These are phyloP conservation scores for Gouania willdenowi DNA, from an alignment of 2,797 vertebrate genomes.

Conservation along the genomic window DNA sequence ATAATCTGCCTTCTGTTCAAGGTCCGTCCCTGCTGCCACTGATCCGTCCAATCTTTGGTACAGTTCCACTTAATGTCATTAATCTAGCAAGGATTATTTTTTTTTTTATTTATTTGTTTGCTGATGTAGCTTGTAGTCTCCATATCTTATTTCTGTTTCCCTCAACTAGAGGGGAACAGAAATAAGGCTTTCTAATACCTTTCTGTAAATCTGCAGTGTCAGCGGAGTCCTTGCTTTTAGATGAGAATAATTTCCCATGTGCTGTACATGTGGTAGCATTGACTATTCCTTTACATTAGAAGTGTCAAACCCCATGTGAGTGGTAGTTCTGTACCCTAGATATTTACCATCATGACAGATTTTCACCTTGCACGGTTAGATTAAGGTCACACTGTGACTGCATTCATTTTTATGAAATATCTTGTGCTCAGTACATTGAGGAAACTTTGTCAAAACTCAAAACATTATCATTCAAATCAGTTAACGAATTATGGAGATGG, in stretches of 20 bases:
- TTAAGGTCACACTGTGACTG: too few species aligned
- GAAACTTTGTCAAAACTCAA: too few species aligned
- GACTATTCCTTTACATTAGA: constrained; percentile 25
- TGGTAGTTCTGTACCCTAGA: constrained; percentile 19
- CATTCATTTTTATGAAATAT: too few species aligned
- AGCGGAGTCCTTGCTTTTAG: constrained; percentile 17
- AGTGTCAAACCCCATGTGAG: constrained; percentile 24
- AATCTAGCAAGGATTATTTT: constrained; percentile 4
- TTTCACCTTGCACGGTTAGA: too few species aligned
- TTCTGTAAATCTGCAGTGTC: constrained; percentile 9
- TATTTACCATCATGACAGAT: too few species aligned
- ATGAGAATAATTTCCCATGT: neutral
- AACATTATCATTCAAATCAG: too few species aligned
- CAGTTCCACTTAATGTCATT: constrained; percentile 24
- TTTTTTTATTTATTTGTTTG: constrained; percentile 25
- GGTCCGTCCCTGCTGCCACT: constrained; percentile 43
- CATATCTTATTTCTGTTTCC: too few species aligned
- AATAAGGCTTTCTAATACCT: constrained; percentile 7
- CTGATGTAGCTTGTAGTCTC: constrained; percentile 15
- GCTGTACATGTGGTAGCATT: constrained; percentile 6
- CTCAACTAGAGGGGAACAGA: constrained; percentile 20
- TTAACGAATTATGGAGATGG: too few species aligned
- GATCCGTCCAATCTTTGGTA: constrained; percentile 54
- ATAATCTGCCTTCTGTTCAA: constrained; percentile 28
- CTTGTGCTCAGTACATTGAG: too few species aligned